Evolutionary conservation across 2,113 vertebrate species (phyloP), one percentile per base, ranked within the genome.

Genomic region (Sylvia atricapilla): DNA sequence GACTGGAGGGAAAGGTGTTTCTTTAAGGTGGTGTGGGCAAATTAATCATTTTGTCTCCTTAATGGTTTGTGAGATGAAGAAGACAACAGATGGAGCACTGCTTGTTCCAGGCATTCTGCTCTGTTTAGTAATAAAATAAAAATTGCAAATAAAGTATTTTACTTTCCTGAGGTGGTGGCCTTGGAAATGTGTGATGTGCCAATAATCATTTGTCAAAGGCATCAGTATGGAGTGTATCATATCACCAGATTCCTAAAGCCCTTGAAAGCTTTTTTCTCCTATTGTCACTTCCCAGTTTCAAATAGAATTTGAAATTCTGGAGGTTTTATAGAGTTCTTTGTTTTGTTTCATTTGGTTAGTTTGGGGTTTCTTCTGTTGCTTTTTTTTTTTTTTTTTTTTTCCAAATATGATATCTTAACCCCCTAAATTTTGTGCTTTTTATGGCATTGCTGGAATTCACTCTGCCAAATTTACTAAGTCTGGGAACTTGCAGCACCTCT

Each of bases 71-170:
- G 59, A 86, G 20, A 72, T 33, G 22, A 68, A 70, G 52, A 70
- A 74, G 28, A 83, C 79, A 91, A 80, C 90, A 94, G 87, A 93
- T 87, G 91, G 87, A 94, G 68, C 27, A 52, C 67, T 63, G 55
- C 85, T 90, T 95, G 78, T 90, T 86, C 82, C 41, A 56, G 67
- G 23, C 70, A 37, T 73, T 89, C 58, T 80, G 27, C 7, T 91
- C 55, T 83, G 2, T 64, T 91, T 73, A 83, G 21, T 58, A 80
- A 35, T 50, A 55, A 62, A n/a, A 43, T 24, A 44, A 68, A 53
- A 66, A 62, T 23, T 89, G 73, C 31, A 37, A 39, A 73, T 14
- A 3, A 56, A 58, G 10, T 30, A 7, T 78, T 95, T 87, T 10
- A 7, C 1, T 86, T 77, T 83, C 76, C 30, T 73, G 39, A 80